Percentiles rank a stretch among this genome's conserved stretches.
Conservation (phyloP, 2,888 invertebrate species). For the Protodeltote pygarga region DNA sequence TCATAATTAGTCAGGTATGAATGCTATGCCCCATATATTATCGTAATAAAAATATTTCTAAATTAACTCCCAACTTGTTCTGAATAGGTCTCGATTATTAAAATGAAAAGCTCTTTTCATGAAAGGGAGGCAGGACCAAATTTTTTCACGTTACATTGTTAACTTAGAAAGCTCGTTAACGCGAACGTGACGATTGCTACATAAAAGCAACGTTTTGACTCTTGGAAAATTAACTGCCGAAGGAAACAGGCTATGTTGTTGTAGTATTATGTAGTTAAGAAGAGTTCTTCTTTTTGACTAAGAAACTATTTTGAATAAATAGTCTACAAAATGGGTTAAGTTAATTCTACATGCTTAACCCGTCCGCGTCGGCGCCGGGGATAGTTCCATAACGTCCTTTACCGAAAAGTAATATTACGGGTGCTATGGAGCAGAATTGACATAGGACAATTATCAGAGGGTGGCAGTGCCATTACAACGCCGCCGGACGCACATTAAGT, state of each 20-base stretch:
- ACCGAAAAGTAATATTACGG: conserved; percentile 52
- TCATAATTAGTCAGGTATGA: conserved; percentile 39
- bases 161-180: conserved; percentile 83
- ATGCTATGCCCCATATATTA: conserved; percentile 21
- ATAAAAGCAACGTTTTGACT: conserved; percentile 70
- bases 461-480: conserved; percentile 74
- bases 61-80: conserved; percentile 35
- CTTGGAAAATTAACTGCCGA: conserved; percentile 72
- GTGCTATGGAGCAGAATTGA: conserved; percentile 73
- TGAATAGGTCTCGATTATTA: conserved; percentile 50
- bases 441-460: conserved; percentile 80
- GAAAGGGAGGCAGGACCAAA: conserved; percentile 59
- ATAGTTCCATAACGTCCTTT: conserved; percentile 51
- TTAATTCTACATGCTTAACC: conserved; percentile 23
- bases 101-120: conserved; percentile 45
- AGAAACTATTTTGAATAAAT: conserved; percentile 32
- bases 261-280: conserved; percentile 40
- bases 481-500: conserved; percentile 84
- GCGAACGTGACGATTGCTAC: conserved; percentile 81
- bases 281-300: conserved; percentile 21
- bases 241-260: conserved; percentile 64
- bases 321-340: conserved; percentile 30
- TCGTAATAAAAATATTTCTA: conserved; percentile 41
- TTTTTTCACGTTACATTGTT: conserved; percentile 83
- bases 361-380: conserved; percentile 26